Conservation (phyloP, 2,888 invertebrate species). For the Gymnocheta viridis region DNA sequence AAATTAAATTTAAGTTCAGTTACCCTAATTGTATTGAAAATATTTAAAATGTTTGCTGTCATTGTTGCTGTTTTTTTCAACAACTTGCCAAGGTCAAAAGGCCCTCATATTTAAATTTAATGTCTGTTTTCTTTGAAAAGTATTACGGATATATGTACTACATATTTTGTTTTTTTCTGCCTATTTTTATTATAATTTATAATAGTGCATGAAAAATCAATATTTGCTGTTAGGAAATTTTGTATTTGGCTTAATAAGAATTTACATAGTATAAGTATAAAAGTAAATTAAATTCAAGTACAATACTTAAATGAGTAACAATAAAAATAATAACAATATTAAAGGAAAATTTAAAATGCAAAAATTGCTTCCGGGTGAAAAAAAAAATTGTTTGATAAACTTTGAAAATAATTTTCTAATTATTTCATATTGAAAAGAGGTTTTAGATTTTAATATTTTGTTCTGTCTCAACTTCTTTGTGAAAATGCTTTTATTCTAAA, state of each 20-base stretch:
- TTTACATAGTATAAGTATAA: not conserved
- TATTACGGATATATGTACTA: too few species aligned
- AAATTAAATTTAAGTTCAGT: slow-evolving; percentile 28
- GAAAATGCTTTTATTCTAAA: not conserved
- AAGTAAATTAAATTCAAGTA: slow-evolving; percentile 5
- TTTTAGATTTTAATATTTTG: too few species aligned
- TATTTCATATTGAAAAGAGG: not conserved
- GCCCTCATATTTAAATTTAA: not conserved
- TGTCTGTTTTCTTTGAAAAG: slow-evolving; percentile 18
- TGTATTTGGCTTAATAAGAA: not conserved
- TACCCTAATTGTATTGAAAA: slow-evolving; percentile 14
- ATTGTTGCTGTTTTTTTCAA: not conserved
- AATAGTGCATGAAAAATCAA: slow-evolving; percentile 43
- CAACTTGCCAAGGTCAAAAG: slow-evolving; percentile 37
- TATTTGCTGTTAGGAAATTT: slow-evolving; percentile 31
- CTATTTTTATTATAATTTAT: not conserved
- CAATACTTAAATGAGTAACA: not conserved
- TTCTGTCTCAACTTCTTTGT: not conserved
- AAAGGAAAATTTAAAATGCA: not conserved
- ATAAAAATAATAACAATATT: not conserved
- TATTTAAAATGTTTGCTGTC: slow-evolving; percentile 14
- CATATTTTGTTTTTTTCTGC: not conserved
- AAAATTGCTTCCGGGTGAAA: not conserved
- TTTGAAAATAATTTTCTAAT: not conserved
- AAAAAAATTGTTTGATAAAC: not conserved